Base-by-base conservation (phyloP, 1,140 invertebrate species). In the Kradibia gibbosae region DNA sequence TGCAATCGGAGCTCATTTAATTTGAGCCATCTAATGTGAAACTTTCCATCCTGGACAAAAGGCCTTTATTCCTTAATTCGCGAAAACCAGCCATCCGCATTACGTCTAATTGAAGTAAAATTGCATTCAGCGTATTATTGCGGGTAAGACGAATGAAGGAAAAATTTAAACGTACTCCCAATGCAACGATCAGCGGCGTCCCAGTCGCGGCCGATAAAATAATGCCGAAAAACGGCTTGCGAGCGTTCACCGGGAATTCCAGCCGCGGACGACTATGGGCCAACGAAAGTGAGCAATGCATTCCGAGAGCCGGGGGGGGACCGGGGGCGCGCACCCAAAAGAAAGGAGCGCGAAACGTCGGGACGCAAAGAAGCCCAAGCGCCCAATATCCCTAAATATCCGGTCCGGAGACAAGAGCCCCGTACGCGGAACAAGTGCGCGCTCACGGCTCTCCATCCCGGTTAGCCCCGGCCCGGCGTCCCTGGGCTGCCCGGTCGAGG, bases 301-400 rank as follows among this genome's bases (percentile, higher is more conserved):
- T 36, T 39, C 15, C 8, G 73, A 25, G 28, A 57, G 36, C 20
- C 15, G 0, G 36, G 25, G 15, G 22, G 73, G 60, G n/a, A n/a
- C n/a, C n/a, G n/a, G n/a, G n/a, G n/a, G n/a, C n/a, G n/a, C n/a
- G n/a, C n/a, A n/a, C n/a, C n/a, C n/a, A 15, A n/a, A 45, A 39
- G 17, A 75, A 75, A 60, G 55, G 73, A 75, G 36, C 17, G 65
- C 36, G 36, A 70, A 70, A 70, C 8, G 65, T 34, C 60, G 60
- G 34, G 31, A 62, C 60, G 28, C 34, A 62, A 62, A 62, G 62
- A 67, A 60, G 34, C 53, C 31, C 57, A 74, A 73, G 36, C 72
- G 42, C 7, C 36, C n/a, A 67, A n/a, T n/a, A n/a, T n/a, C n/a
- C n/a, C n/a, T 67, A 39, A 10, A 34, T 20, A 65, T 39, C 62